A percentile compares a stretch with the other conserved stretches of the same genome.
phyloP scores from a whole-genome alignment of 2,888 invertebrate genomes.

The Coenonympha glycerion region DNA sequence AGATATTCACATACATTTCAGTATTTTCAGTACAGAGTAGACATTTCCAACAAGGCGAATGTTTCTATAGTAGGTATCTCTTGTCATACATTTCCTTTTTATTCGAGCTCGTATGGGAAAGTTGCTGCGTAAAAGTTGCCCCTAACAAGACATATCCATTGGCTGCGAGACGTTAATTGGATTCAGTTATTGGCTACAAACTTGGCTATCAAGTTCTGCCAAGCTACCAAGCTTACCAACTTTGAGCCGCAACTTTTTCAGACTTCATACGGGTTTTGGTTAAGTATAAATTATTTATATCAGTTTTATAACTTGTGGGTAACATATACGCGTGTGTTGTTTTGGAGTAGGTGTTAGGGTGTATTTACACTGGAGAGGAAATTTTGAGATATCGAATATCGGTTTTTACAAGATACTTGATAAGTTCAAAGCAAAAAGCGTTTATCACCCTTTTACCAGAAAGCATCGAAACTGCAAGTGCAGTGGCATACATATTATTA shows the following conservation, averaged over 20 bases:
- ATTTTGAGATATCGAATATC: too few species aligned
- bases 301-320: too few species aligned
- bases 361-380: too few species aligned
- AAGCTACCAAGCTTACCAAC: too few species aligned
- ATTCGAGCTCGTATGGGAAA: background rate
- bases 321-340: too few species aligned
- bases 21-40: background rate
- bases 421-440: too few species aligned
- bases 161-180: constrained; percentile 20
- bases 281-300: too few species aligned
- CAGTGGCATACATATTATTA: too few species aligned
- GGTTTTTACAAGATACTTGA: too few species aligned
- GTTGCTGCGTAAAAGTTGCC: constrained; percentile 7
- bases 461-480: too few species aligned
- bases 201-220: background rate
- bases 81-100: constrained; percentile 5
- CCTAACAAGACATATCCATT: constrained; percentile 21
- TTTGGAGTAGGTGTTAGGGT: too few species aligned
- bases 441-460: too few species aligned
- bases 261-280: background rate
- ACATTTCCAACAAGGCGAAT: background rate
- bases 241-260: constrained; percentile 13
- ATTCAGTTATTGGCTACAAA: constrained; percentile 8
- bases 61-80: background rate
- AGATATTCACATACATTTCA: background rate